These are phyloP conservation scores for Eurystomus glaucurus DNA, from an alignment of 2,797 vertebrate genomes.

Conservation along the genomic window DNA sequence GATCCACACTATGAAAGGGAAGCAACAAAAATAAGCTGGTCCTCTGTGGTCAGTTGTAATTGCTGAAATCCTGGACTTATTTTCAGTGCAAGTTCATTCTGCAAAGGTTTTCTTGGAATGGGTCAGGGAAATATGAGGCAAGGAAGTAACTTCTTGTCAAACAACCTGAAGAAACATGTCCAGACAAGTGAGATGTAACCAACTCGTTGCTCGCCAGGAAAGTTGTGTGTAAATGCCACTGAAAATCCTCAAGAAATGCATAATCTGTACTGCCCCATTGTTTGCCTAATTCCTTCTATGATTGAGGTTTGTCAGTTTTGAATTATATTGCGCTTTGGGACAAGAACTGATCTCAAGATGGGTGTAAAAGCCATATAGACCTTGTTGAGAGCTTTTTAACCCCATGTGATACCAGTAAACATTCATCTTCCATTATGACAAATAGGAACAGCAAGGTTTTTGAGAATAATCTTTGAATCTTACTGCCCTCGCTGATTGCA, in stretches of 20 bases:
- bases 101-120: conserved; percentile 58
- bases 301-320: not conserved
- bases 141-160: conserved; percentile 41
- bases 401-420: not conserved
- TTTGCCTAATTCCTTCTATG: not conserved
- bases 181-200: conserved; percentile 12
- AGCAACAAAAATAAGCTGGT: conserved; percentile 32
- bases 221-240: not conserved
- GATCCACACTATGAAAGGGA: conserved; percentile 1
- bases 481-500: not conserved
- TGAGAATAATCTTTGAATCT: not conserved
- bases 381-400: not conserved
- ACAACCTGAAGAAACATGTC: conserved; percentile 42
- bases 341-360: not conserved
- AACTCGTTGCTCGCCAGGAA: conserved; percentile 9
- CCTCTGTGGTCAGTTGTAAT: conserved; percentile 7
- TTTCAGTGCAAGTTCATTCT: not conserved
- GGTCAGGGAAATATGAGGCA: conserved; percentile 44
- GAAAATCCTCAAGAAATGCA: conserved; percentile 17
- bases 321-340: not conserved
- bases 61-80: conserved; percentile 35
- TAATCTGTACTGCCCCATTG: not conserved
- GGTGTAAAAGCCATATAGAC: not conserved
- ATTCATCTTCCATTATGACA: not conserved
- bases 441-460: not conserved